phyloP scores from a whole-genome alignment of 2,888 invertebrate genomes.

The Chrysodeixis includens region DNA sequence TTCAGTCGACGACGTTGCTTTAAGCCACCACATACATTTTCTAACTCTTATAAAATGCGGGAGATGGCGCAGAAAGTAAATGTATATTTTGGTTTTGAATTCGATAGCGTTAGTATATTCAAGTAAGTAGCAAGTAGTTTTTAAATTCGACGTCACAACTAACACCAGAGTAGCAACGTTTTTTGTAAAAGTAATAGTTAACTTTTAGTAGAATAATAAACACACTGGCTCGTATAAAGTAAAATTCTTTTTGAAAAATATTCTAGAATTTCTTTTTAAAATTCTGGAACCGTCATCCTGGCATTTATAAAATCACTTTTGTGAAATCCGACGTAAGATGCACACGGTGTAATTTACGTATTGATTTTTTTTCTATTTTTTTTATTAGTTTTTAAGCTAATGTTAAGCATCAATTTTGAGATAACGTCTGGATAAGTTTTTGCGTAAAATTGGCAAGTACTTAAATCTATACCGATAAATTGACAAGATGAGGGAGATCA shows the following conservation, averaged over 20 bases:
- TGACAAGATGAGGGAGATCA: conserved; percentile 93
- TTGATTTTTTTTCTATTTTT: conserved; percentile 70
- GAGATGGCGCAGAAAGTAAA: conserved; percentile 28
- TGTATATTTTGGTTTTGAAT: background rate
- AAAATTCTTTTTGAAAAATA: conserved; percentile 22
- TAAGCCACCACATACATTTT: background rate
- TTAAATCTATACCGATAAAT: conserved; percentile 66
- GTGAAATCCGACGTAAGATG: conserved; percentile 81
- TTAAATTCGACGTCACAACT: no score
- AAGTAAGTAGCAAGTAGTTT: no score
- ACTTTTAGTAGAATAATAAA: background rate
- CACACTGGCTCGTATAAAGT: conserved; percentile 36
- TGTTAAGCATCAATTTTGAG: conserved; percentile 79
- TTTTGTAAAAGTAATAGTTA: background rate
- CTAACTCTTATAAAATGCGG: conserved; percentile 2
- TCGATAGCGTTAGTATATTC: background rate
- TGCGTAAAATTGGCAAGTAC: conserved; percentile 81
- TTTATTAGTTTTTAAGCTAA: conserved; percentile 84
- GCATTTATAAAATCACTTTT: conserved; percentile 64
- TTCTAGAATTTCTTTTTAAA: conserved; percentile 73
- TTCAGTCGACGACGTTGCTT: background rate
- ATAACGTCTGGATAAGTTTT: conserved; percentile 68
- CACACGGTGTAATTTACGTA: conserved; percentile 72
- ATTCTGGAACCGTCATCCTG: conserved; percentile 21
- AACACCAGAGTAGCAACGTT: no score